Conservation (phyloP, 1,140 invertebrate species). For the Drosophila jambulina region DNA sequence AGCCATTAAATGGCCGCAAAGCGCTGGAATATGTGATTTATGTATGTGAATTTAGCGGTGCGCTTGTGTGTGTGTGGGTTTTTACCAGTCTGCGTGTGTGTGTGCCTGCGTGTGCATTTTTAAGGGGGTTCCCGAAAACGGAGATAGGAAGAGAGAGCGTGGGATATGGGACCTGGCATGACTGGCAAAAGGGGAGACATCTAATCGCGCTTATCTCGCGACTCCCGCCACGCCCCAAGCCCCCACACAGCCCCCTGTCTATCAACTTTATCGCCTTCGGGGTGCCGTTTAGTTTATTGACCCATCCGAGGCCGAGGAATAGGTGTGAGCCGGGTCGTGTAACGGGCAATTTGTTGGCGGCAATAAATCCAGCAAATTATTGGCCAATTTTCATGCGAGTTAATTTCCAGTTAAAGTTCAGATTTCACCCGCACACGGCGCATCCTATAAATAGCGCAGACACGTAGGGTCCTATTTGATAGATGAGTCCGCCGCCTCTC, state of each 20-base stretch:
- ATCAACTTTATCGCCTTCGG: conserved; percentile 71
- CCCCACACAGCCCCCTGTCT: conserved; percentile 14
- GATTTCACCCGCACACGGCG: conserved; percentile 30
- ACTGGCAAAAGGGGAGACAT: conserved; percentile 31
- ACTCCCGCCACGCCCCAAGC: conserved; percentile 29
- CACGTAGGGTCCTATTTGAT: conserved; percentile 47
- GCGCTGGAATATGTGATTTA: conserved; percentile 75
- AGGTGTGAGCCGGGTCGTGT: conserved; percentile 45
- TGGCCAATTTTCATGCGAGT: conserved; percentile 69
- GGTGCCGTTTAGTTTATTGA: conserved; percentile 72
- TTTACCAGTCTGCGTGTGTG: background rate
- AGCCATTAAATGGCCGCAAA: conserved; percentile 79
- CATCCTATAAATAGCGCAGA: conserved; percentile 59
- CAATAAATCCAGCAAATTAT: conserved; percentile 63
- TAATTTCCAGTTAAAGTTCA: conserved; percentile 77
- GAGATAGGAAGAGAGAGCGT: conserved; percentile 9
- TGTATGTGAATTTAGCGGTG: conserved; percentile 30
- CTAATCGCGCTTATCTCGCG: conserved; percentile 74
- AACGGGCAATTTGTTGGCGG: conserved; percentile 67
- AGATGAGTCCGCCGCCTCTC: conserved; percentile 58
- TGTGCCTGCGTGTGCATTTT: conserved; percentile 62
- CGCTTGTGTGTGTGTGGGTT: conserved; percentile 5
- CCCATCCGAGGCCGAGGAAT: conserved; percentile 50
- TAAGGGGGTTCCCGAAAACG: conserved; percentile 44
- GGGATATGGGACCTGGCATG: conserved; percentile 15